These are phyloP conservation scores for Gopherus evgoodei DNA, from an alignment of 2,113 vertebrate genomes.

Conservation along the genomic window DNA sequence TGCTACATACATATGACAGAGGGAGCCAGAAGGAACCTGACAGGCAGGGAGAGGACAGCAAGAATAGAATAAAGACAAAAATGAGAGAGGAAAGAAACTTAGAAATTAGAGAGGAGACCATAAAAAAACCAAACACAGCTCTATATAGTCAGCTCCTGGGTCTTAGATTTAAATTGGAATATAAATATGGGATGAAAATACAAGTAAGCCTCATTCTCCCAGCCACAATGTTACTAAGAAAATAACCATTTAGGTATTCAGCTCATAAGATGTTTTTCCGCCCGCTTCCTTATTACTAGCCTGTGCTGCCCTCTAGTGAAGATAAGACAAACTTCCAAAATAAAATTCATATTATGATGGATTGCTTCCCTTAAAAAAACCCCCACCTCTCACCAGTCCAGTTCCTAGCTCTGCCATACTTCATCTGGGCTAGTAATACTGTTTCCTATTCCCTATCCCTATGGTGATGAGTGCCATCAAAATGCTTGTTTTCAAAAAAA, in stretches of 20 bases:
- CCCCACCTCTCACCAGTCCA: too few relatives aligned
- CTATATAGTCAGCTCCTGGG: background rate
- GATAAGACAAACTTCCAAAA: background rate
- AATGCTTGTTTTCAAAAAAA: background rate
- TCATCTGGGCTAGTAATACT: background rate
- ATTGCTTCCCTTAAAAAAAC: background rate
- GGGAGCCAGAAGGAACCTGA: conserved; percentile 6
- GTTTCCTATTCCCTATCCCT: background rate
- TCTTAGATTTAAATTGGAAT: background rate
- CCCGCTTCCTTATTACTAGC: background rate
- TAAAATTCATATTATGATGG: background rate
- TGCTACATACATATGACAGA: conserved; percentile 16
- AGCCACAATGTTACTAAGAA: background rate
- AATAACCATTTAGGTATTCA: background rate
- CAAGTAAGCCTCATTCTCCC: background rate
- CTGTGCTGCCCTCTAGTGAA: conserved; percentile 20
- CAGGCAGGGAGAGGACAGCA: background rate
- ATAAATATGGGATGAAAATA: background rate
- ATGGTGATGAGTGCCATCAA: background rate
- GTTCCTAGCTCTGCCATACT: background rate
- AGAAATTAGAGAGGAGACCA: background rate
- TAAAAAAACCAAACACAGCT: too few relatives aligned
- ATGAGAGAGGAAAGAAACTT: background rate
- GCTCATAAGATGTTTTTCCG: background rate
- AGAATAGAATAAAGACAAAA: background rate